Evolutionary conservation across 2,888 invertebrate genomes (phyloP).

Genomic region (Archips xylosteana): DNA sequence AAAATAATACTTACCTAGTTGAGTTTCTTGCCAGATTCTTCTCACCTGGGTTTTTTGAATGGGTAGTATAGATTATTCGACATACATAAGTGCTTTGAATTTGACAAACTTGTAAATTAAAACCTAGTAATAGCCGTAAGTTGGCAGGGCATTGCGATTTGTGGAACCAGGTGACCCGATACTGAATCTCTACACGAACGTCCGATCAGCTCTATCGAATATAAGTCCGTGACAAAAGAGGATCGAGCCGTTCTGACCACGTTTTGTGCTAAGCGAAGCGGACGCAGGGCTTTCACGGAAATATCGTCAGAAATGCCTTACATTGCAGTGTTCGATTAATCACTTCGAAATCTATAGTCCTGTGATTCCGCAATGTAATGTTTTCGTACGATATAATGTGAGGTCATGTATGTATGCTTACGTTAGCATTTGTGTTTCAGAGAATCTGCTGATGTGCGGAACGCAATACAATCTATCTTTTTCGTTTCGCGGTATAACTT

Average conservation of each 20-base stretch:
- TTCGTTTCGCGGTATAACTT: background rate
- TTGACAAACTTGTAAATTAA: no score
- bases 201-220: slow-evolving; percentile 9
- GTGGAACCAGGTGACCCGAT: slow-evolving; percentile 10
- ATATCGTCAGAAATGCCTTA: background rate
- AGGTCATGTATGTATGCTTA: no score
- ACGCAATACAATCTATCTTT: background rate
- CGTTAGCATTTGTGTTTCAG: background rate
- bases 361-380: background rate
- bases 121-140: background rate
- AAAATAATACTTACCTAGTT: no score
- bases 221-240: slow-evolving; percentile 24
- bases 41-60: no score
- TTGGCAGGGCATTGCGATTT: background rate
- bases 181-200: slow-evolving; percentile 10
- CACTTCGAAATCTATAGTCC: background rate
- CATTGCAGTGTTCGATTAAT: slow-evolving; percentile 1
- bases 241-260: background rate
- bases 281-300: background rate
- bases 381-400: no score
- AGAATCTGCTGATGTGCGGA: background rate
- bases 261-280: slow-evolving; percentile 14
- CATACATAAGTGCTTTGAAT: no score
- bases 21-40: no score
- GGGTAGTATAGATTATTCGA: no score